Percentiles rank a stretch among this genome's conserved stretches.
Conservation (phyloP, 2,797 vertebrate species). For the Pelobates cultripes region DNA sequence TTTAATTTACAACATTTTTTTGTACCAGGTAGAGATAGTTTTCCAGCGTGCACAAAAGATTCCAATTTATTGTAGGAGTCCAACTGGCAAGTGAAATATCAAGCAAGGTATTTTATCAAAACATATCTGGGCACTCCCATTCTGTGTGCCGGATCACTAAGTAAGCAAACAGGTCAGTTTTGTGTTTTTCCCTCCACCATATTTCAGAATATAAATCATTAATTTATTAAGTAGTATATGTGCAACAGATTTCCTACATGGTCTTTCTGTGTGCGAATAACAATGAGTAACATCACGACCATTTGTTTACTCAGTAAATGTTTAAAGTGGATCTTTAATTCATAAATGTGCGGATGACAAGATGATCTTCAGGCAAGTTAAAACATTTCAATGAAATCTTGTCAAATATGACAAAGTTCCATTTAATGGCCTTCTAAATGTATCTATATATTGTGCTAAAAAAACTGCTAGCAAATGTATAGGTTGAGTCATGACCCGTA, state of each 20-base stretch:
- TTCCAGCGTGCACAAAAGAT: not conserved
- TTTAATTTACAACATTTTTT: slow-evolving; percentile 9
- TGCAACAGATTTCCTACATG: not conserved
- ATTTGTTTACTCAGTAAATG: too few relatives aligned
- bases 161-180: slow-evolving; percentile 5
- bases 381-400: too few relatives aligned
- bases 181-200: not conserved
- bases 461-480: too few relatives aligned
- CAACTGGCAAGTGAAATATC: slow-evolving; percentile 11
- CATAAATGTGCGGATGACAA: too few relatives aligned
- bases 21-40: slow-evolving; percentile 26
- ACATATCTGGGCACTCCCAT: slow-evolving; percentile 1
- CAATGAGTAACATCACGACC: too few relatives aligned
- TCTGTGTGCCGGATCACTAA: not conserved
- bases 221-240: not conserved
- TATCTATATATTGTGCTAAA: too few relatives aligned
- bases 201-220: not conserved
- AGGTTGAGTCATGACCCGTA: too few relatives aligned
- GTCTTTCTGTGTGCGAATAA: not conserved
- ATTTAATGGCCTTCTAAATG: too few relatives aligned
- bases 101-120: slow-evolving; percentile 29
- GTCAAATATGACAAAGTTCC: too few relatives aligned
- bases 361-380: too few relatives aligned
- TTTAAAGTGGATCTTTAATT: too few relatives aligned
- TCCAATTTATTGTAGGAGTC: not conserved